Conservation (phyloP, 2,113 vertebrate species). For the Zosterops borbonicus region DNA sequence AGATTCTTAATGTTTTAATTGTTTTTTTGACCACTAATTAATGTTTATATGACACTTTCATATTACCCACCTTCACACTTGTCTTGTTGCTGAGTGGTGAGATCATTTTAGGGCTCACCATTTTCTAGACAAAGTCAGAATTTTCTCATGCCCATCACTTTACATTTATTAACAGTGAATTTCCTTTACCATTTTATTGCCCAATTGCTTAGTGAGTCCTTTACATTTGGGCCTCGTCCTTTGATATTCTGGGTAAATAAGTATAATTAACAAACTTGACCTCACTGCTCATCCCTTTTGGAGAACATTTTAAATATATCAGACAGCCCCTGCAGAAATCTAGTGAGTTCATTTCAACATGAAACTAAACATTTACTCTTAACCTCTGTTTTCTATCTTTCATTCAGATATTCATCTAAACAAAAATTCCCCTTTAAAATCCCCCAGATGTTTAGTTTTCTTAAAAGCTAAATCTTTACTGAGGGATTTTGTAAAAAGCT, state of each 20-base stretch:
- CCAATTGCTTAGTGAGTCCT: neutral
- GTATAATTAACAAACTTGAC: neutral
- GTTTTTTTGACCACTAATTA: neutral
- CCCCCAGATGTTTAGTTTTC: conserved; percentile 19
- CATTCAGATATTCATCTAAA: conserved; percentile 39
- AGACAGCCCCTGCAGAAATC: neutral
- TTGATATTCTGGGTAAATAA: neutral
- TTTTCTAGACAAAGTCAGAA: neutral
- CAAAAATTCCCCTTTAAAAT: conserved; percentile 12
- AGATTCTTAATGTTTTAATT: neutral
- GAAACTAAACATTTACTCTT: conserved; percentile 29
- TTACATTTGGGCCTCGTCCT: neutral
- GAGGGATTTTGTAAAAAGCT: conserved; percentile 10
- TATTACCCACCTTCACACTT: neutral
- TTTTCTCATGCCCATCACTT: neutral
- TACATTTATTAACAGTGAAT: neutral
- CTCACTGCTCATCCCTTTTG: neutral
- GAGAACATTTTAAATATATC: neutral
- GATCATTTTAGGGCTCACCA: neutral
- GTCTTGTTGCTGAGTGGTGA: neutral
- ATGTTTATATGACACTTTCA: neutral
- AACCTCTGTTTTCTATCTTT: conserved; percentile 11
- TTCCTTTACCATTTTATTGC: neutral
- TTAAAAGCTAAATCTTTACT: conserved; percentile 3
- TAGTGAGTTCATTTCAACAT: neutral